phyloP scores from a whole-genome alignment of 2,888 invertebrate species.

The Bombyx huttoni region DNA sequence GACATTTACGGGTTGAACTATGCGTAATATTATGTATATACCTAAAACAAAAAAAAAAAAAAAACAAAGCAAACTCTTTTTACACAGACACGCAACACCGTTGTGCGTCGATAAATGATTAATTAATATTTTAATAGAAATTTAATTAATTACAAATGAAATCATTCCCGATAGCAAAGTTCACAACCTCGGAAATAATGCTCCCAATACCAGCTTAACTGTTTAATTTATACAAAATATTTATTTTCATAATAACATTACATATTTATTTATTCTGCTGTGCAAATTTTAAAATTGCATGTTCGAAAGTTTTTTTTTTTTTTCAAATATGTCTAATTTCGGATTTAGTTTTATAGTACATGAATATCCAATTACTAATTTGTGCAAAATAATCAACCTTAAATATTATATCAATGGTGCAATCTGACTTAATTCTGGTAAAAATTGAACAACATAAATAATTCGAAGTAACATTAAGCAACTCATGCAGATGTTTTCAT shows the following conservation, averaged over 20 bases:
- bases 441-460: no score
- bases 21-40: slow-evolving; percentile 24
- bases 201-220: slow-evolving; percentile 70
- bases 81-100: slow-evolving; percentile 57
- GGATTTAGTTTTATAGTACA: slow-evolving; percentile 8
- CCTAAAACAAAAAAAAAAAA: slow-evolving; percentile 61
- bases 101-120: slow-evolving; percentile 59
- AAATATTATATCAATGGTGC: no score
- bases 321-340: slow-evolving; percentile 1
- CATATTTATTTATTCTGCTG: slow-evolving; percentile 6
- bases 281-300: slow-evolving; percentile 31
- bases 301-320: background rate
- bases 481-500: no score
- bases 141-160: slow-evolving; percentile 41
- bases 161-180: slow-evolving; percentile 66
- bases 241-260: no score
- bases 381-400: slow-evolving; percentile 30
- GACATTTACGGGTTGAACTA: slow-evolving; percentile 37
- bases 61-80: slow-evolving; percentile 63
- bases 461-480: no score
- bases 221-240: slow-evolving; percentile 46
- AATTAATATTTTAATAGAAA: slow-evolving; percentile 40
- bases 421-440: no score
- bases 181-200: slow-evolving; percentile 72
- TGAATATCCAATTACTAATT: slow-evolving; percentile 21